Evolutionary conservation across 2,797 vertebrate species (phyloP).

Genomic region (Eospalax fontanierii): DNA sequence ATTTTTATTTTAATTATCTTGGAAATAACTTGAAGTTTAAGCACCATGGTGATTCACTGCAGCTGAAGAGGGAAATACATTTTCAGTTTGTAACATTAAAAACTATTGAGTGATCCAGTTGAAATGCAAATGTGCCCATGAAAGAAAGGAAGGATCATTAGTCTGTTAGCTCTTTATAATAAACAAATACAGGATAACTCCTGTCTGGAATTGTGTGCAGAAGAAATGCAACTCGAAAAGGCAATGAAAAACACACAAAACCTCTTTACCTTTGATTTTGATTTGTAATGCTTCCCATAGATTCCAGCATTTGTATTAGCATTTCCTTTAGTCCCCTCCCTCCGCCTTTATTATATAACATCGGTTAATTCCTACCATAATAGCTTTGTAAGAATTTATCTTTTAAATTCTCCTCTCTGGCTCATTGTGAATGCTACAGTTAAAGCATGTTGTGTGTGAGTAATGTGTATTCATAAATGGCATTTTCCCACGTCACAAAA

Average conservation of each 20-base stretch:
- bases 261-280: neutral
- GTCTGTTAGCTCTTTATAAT: neutral
- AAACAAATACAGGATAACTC: neutral
- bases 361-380: neutral
- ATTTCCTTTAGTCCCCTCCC: neutral
- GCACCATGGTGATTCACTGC: conserved; percentile 30
- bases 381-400: neutral
- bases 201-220: neutral
- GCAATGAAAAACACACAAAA: neutral
- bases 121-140: neutral
- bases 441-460: neutral
- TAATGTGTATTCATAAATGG: neutral
- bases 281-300: neutral
- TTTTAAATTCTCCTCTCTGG: neutral
- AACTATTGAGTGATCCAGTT: neutral
- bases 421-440: neutral
- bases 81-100: conserved; percentile 14
- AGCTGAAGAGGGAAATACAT: conserved; percentile 40
- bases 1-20: conserved; percentile 71
- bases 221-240: neutral
- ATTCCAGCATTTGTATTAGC: conserved; percentile 6
- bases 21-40: conserved; percentile 46
- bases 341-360: neutral
- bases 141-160: neutral
- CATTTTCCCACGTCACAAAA: neutral